Conservation (phyloP, 1,140 invertebrate genomes). For the Nephotettix cincticeps region DNA sequence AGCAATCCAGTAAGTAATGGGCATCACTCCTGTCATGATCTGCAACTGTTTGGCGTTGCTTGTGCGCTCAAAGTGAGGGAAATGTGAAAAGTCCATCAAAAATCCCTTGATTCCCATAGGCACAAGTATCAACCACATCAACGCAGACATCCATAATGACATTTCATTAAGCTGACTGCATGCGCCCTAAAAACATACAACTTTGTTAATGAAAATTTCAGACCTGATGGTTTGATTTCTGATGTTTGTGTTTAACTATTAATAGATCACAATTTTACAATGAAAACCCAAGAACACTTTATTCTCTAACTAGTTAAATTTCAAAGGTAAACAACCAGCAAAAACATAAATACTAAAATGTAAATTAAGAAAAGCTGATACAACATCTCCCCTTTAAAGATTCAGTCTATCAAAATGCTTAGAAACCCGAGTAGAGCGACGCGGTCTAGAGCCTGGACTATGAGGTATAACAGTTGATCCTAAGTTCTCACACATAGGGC, state of each 20-base stretch:
- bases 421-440: no score
- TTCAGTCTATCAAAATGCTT: no score
- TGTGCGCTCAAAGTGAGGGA: conserved; percentile 48
- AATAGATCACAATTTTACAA: no score
- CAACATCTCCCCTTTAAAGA: no score
- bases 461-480: no score
- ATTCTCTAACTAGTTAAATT: no score
- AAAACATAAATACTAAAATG: no score
- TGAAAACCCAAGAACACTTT: no score
- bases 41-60: conserved; percentile 65
- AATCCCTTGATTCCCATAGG: conserved; percentile 15
- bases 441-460: no score
- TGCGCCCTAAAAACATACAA: background rate
- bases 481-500: no score
- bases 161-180: conserved; percentile 10
- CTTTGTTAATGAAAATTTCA: background rate
- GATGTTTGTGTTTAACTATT: background rate
- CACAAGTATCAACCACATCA: background rate
- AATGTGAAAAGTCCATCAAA: conserved; percentile 6
- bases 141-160: background rate
- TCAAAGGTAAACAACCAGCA: no score
- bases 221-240: background rate
- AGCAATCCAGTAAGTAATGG: conserved; percentile 59
- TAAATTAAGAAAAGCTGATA: no score
- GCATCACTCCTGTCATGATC: conserved; percentile 62